These are phyloP conservation scores for Diacarnus erythraeanus DNA, from an alignment of 37 sponge, comb jelly and placozoan genomes.

Conservation along the genomic window DNA sequence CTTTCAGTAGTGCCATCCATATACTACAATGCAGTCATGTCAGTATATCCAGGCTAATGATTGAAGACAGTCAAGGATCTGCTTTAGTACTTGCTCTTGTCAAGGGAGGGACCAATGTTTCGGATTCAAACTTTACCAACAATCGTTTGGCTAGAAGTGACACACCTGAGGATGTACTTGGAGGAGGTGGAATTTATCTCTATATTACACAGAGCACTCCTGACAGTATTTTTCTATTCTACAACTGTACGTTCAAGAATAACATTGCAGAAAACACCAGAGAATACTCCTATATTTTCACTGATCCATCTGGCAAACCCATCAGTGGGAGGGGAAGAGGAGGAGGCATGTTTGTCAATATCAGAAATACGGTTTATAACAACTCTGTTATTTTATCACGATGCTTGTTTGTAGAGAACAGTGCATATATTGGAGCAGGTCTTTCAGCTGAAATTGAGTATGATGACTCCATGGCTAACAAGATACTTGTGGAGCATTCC, in stretches of 20 bases:
- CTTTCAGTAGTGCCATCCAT: not conserved
- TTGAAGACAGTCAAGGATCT: not conserved
- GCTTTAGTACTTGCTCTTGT: not conserved
- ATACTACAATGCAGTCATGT: no score
- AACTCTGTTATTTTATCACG: not conserved
- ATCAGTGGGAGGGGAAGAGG: slow-evolving; percentile 3
- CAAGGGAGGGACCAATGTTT: not conserved
- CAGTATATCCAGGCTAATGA: not conserved
- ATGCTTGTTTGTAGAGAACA: not conserved
- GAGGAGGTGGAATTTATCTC: slow-evolving; percentile 5
- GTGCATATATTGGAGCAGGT: slow-evolving; percentile 19
- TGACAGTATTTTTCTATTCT: no score
- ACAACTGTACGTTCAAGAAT: not conserved
- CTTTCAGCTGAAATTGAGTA: not conserved
- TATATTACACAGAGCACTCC: no score
- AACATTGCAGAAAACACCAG: not conserved
- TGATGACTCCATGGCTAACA: not conserved
- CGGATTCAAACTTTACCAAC: no score
- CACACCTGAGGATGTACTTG: not conserved
- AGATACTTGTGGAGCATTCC: not conserved
- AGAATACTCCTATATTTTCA: not conserved
- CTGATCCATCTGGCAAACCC: not conserved
- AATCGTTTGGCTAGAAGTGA: no score
- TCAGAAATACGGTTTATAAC: not conserved
- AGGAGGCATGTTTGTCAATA: not conserved